phyloP scores from a whole-genome alignment of 2,888 invertebrate species.

The Drosophila merina region DNA sequence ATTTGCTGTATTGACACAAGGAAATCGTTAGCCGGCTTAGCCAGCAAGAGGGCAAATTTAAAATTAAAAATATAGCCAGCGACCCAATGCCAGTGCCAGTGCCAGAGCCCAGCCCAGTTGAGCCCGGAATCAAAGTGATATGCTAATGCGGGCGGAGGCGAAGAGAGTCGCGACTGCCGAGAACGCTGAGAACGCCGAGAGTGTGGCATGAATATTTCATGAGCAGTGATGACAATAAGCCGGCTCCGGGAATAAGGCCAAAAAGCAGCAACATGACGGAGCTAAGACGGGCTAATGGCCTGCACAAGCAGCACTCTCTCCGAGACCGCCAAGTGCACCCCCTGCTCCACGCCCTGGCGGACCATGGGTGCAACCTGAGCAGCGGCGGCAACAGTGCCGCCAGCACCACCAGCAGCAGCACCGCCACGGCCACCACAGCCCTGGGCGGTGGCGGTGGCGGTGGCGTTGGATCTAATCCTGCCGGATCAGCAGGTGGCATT shows the following conservation, averaged over 20 bases:
- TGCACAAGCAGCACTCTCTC: constrained; percentile 68
- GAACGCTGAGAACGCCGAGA: background rate
- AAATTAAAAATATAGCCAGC: constrained; percentile 61
- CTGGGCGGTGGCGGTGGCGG: constrained; percentile 41
- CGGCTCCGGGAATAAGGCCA: constrained; percentile 27
- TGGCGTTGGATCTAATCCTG: constrained; percentile 15
- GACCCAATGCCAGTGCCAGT: background rate
- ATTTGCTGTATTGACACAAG: constrained; percentile 76
- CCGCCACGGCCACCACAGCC: constrained; percentile 73
- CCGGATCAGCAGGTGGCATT: constrained; percentile 12
- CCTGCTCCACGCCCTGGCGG: constrained; percentile 73
- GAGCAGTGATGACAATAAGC: constrained; percentile 73
- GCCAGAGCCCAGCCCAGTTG: constrained; percentile 6
- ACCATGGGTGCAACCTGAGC: constrained; percentile 76
- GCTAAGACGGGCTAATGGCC: constrained; percentile 58
- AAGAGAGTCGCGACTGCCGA: background rate
- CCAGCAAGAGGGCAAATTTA: constrained; percentile 56
- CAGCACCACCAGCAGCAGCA: constrained; percentile 76
- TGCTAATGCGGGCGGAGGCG: constrained; percentile 59
- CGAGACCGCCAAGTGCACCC: constrained; percentile 66
- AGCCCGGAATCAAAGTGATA: constrained; percentile 49
- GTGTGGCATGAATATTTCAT: constrained; percentile 69
- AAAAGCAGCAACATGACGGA: constrained; percentile 64
- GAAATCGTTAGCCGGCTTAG: constrained; percentile 79
- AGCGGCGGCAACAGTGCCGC: constrained; percentile 77